Evolutionary conservation across 2,113 vertebrate species (phyloP), one percentile per base, ranked within the genome.

Genomic region (Vidua chalybeata): DNA sequence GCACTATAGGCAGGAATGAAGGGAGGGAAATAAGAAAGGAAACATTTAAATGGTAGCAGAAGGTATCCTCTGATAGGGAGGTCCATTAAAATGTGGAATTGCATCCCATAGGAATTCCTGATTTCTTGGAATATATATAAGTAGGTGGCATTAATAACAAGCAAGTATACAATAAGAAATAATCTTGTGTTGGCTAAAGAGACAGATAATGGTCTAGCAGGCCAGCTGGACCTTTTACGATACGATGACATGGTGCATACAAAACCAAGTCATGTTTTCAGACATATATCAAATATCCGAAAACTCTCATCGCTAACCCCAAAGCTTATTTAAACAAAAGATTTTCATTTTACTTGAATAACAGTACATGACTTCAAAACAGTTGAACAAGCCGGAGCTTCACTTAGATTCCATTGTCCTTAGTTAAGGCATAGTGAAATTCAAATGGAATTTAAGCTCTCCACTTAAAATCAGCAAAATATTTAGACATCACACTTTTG

Each of bases 21-120:
- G 84, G 51, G 37, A 94, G 35, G 49, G 31, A 78, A 96, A 87
- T 84, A 93, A 97, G 85, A 94, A 95, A 87, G 69, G 80, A 75
- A 93, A 92, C 5, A 79, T 90, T 96, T 90, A 94, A 89, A 84
- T 30, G 33, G 92, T 33, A 94, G 83, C 92, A 93, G 88, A 97
- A 95, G 92, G 93, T 49, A 90, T 78, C 19, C 27, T 69, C 83
- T 95, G 88, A 92, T 95, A 96, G 45, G 41, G 49, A 96, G 83
- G 62, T 81, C 92, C 86, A 90, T 89, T 95, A 89, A 86, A 76
- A 84, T 75, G 69, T 94, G 88, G 90, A 92, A 95, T 62, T 92
- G 92, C 58, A 84, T 92, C 90, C 86, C 52, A 68, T 0, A 91
- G 86, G 90, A 94, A 90, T 92, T 96, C 62, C 68, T 81, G 66